Conservation (phyloP, 2,888 invertebrate species). For the Dryococelus australis region DNA sequence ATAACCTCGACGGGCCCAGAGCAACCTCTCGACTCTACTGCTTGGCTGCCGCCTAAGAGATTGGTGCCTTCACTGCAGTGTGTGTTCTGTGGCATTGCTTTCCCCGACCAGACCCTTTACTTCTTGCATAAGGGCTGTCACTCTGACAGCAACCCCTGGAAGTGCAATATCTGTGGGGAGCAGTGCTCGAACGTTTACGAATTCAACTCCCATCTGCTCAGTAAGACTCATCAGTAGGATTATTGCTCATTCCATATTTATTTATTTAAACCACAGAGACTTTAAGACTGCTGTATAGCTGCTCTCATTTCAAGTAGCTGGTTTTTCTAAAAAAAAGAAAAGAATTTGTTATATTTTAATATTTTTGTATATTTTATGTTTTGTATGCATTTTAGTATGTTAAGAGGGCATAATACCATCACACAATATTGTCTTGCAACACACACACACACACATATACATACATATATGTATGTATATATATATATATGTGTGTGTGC, state of each 20-base stretch:
- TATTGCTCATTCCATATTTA: neutral
- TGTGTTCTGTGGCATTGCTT: slow-evolving; percentile 91
- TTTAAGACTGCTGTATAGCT: neutral
- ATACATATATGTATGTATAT: too few species aligned
- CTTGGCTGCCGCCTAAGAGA: slow-evolving; percentile 60
- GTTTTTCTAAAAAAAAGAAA: too few species aligned
- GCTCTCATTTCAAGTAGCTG: too few species aligned
- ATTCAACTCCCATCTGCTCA: slow-evolving; percentile 94
- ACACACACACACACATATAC: too few species aligned
- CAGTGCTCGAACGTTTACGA: slow-evolving; percentile 95
- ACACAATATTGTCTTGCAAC: too few species aligned
- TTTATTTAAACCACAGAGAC: neutral
- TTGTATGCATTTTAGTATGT: too few species aligned
- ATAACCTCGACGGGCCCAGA: slow-evolving; percentile 76
- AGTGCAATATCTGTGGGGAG: slow-evolving; percentile 97
- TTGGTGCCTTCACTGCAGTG: slow-evolving; percentile 68
- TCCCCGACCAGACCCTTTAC: slow-evolving; percentile 95
- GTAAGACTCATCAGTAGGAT: slow-evolving; percentile 87
- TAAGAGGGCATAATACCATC: too few species aligned
- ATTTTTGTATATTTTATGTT: too few species aligned
- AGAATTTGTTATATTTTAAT: too few species aligned
- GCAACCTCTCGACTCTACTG: slow-evolving; percentile 44
- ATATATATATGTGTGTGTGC: too few species aligned
- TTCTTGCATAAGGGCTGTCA: slow-evolving; percentile 98
- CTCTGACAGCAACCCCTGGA: slow-evolving; percentile 96